Evolutionary conservation across 2,113 vertebrate species (phyloP), one percentile per base, ranked within the genome.

Genomic region (Xenotilapia caudafasciata): DNA sequence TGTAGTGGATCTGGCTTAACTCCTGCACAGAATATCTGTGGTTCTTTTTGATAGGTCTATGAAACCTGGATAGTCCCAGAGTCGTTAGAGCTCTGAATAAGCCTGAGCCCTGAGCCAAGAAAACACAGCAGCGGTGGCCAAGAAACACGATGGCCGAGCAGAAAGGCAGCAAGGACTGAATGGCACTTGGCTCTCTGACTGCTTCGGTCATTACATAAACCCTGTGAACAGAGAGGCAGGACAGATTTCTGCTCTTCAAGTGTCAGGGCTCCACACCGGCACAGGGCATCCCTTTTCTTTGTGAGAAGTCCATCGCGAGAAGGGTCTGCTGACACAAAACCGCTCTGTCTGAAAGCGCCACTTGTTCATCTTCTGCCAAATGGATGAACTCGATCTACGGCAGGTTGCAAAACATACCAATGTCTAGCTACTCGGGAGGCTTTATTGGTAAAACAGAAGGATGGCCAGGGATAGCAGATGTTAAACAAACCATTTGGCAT

Each of bases 1-100:
- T 85, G 53, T 83, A 28, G 38, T 19, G 62, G 60, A 62, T 73
- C 88, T 87, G 91, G 86, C 88, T 85, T 82, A 15, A 35, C 75
- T 88, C 85, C 82, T 73, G 31, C 77, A 84, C 86, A 62, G 70
- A 70, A n/a, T 91, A 82, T 93, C 90, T 94, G 89, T 83, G 85
- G 89, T 58, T 90, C 90, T 88, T 93, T 93, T 93, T 90, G 92
- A 95, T 92, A 88, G 93, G 88, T 94, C 90, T 80, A 42, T 94
- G 94, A 94, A 96, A 95, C 89, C 88, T 79, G 89, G 95, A 93
- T 75, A 90, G 93, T 90, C 91, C 91, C 90, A 23, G 60, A 88
- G 89, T 93, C 85, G 88, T 90, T 80, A 83, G 84, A 82, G 86
- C 55, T 86, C 62, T 93, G 88, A 95, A 95, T 92, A 84, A 92